Conservation (phyloP, 92 coral and sea anemone genomes). For the Montipora capitata region DNA sequence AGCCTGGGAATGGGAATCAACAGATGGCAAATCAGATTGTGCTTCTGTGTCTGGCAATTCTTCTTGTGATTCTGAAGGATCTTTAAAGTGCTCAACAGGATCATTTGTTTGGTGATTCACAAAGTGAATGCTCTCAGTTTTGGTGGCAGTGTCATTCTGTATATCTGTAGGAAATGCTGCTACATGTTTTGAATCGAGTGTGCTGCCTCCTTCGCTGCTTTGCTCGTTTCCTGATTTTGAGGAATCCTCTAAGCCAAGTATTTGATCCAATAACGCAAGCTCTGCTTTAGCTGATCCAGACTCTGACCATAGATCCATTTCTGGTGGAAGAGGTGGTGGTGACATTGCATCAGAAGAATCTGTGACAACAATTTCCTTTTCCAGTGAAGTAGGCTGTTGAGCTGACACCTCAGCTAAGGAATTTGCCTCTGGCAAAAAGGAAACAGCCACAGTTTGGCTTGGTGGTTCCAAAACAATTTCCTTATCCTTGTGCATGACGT, state of each 20-base stretch:
- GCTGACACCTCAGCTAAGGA: not conserved
- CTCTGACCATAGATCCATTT: slow-evolving; percentile 59
- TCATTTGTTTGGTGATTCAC: not conserved
- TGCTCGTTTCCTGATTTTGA: slow-evolving; percentile 32
- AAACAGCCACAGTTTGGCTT: not conserved
- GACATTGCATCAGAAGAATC: slow-evolving; percentile 67
- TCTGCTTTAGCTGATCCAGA: slow-evolving; percentile 46
- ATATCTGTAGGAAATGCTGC: not conserved
- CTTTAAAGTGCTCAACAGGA: not conserved
- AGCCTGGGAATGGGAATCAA: not conserved
- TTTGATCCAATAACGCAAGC: slow-evolving; percentile 75
- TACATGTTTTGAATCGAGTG: not conserved
- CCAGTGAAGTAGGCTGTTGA: not conserved
- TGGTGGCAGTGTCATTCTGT: not conserved
- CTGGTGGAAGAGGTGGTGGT: slow-evolving; percentile 90
- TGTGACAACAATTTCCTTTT: slow-evolving; percentile 23
- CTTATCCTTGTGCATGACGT: slow-evolving; percentile 1
- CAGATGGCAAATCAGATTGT: not conserved
- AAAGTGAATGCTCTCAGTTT: not conserved
- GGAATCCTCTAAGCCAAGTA: slow-evolving; percentile 72
- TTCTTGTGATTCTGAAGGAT: not conserved
- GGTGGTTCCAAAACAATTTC: not conserved
- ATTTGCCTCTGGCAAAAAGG: not conserved
- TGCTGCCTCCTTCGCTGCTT: slow-evolving; percentile 40
- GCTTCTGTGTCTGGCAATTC: not conserved